A percentile compares a stretch with the other conserved stretches of the same genome.
Conservation (phyloP, 2,888 invertebrate genomes). For the Timema cristinae region DNA sequence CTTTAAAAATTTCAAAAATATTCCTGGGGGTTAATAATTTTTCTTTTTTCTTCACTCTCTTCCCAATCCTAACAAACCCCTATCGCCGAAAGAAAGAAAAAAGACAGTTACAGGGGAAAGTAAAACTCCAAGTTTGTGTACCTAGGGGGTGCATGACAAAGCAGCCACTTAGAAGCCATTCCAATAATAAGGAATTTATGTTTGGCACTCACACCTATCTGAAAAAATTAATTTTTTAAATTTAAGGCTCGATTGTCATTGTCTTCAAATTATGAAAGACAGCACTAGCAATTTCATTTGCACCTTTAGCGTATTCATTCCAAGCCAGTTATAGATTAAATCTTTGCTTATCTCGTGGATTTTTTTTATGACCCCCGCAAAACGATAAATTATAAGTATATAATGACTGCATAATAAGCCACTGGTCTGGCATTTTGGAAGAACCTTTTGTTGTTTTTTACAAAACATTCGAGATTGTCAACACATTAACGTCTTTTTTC, state of each 20-base stretch:
- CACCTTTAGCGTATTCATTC: background rate
- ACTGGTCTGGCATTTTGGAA: background rate
- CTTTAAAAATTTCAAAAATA: background rate
- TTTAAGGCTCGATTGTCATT: background rate
- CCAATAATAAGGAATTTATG: background rate
- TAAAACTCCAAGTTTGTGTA: background rate
- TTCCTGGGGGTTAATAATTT: background rate
- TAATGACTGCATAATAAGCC: background rate
- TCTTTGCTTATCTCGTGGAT: background rate
- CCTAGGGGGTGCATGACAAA: background rate
- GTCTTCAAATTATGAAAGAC: slow-evolving; percentile 1
- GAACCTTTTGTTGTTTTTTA: background rate
- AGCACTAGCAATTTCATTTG: background rate
- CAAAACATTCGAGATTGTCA: background rate
- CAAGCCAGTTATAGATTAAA: background rate
- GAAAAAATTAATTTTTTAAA: background rate
- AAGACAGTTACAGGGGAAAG: background rate
- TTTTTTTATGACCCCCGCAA: background rate
- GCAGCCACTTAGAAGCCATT: background rate
- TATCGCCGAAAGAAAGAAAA: background rate
- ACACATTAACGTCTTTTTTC: no score
- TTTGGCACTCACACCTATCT: background rate
- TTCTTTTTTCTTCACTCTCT: background rate
- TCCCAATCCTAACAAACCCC: no score
- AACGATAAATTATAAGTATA: background rate